phyloP scores from a whole-genome alignment of 35 echinoderm and acorn worm genomes.

The Ophiothrix spiculata region DNA sequence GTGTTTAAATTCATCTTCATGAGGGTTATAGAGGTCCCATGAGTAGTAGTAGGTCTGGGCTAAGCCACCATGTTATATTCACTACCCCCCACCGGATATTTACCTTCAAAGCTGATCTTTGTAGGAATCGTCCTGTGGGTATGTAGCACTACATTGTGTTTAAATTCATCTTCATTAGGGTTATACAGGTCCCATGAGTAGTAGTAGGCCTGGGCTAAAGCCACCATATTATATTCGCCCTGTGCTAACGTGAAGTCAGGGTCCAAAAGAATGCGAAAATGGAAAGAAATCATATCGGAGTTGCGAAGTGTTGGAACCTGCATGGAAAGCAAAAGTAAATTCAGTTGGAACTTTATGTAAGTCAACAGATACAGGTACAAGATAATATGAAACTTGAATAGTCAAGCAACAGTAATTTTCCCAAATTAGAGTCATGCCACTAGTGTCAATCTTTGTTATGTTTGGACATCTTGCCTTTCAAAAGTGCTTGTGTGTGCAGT shows the following conservation, averaged over 20 bases:
- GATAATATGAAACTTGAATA: too few species aligned
- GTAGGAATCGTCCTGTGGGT: conserved; percentile 54
- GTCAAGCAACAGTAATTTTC: too few species aligned
- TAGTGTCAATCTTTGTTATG: too few species aligned
- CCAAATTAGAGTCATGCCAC: too few species aligned
- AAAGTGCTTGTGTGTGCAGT: too few species aligned
- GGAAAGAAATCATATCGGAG: conserved; percentile 65
- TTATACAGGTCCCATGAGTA: conserved; percentile 76
- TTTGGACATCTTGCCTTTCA: too few species aligned
- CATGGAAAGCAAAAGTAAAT: too few species aligned
- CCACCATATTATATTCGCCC: conserved; percentile 61
- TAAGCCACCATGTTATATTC: conserved; percentile 68
- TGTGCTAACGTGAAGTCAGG: conserved; percentile 37
- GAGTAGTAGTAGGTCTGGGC: conserved; percentile 69
- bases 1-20: neutral
- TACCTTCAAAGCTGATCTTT: conserved; percentile 67
- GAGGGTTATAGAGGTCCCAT: conserved; percentile 69
- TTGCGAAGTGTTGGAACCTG: conserved; percentile 61
- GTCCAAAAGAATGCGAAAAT: conserved; percentile 71
- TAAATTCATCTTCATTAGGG: conserved; percentile 64
- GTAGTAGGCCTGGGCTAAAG: conserved; percentile 71
- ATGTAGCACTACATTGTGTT: conserved; percentile 54
- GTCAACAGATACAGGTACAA: too few species aligned
- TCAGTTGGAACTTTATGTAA: too few species aligned
- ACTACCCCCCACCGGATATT: neutral